Evolutionary conservation across 1,140 invertebrate species (phyloP).

Genomic region (Heliconius hermathena): DNA sequence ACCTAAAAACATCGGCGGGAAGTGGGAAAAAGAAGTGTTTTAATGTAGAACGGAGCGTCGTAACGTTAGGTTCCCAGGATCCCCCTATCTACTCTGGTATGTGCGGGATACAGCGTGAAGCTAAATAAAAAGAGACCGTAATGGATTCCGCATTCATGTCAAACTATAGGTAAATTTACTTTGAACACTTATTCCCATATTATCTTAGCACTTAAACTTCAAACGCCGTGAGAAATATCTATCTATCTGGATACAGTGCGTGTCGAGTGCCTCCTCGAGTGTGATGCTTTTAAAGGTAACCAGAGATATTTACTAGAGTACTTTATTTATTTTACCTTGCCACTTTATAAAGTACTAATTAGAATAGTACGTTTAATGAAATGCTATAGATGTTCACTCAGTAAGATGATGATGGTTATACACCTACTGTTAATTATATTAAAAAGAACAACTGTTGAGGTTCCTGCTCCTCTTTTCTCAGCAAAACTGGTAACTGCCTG

Average conservation of each 20-base stretch:
- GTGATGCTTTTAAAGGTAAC: conserved; percentile 27
- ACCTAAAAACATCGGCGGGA: too few relatives aligned
- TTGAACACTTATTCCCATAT: background rate
- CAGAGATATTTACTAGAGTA: background rate
- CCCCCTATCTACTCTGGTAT: too few relatives aligned
- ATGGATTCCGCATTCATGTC: background rate
- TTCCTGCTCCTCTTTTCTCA: too few relatives aligned
- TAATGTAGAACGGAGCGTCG: too few relatives aligned
- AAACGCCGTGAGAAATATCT: conserved; percentile 5
- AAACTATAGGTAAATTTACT: background rate
- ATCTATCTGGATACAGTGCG: conserved; percentile 12
- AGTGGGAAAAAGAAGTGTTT: too few relatives aligned
- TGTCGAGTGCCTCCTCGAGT: background rate
- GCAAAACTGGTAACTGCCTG: too few relatives aligned
- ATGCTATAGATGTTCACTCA: background rate
- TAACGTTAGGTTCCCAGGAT: too few relatives aligned
- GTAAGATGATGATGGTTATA: background rate
- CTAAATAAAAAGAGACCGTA: background rate
- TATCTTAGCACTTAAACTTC: conserved; percentile 12
- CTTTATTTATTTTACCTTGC: conserved; percentile 3
- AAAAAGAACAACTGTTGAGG: too few relatives aligned
- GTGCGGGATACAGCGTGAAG: too few relatives aligned
- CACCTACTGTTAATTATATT: background rate
- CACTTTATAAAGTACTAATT: background rate
- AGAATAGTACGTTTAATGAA: background rate